A percentile compares a stretch with the other conserved stretches of the same genome.
These are phyloP conservation scores for Perodicticus potto DNA, from an alignment of 2,797 vertebrate species.

Conservation along the genomic window DNA sequence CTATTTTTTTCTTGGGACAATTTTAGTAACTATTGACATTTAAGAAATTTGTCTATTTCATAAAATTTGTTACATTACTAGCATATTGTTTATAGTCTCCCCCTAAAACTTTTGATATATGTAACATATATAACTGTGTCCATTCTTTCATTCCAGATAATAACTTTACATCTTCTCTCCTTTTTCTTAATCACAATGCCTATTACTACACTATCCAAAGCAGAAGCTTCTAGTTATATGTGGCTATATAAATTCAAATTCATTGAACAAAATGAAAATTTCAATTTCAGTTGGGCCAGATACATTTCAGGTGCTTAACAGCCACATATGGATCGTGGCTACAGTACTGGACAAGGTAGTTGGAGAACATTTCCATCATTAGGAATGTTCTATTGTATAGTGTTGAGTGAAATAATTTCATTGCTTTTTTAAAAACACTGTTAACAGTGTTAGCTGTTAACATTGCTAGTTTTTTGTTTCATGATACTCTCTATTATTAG, in stretches of 20 bases:
- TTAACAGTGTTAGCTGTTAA: too few species aligned
- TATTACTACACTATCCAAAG: background rate
- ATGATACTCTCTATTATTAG: background rate
- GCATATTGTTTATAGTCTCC: background rate
- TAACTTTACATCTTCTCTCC: conserved; percentile 21
- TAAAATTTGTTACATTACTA: background rate
- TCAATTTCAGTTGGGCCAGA: background rate
- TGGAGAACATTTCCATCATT: background rate
- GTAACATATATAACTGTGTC: background rate
- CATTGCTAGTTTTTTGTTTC: background rate
- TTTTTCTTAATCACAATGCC: conserved; percentile 29
- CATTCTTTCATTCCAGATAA: background rate
- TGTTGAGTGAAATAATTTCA: background rate
- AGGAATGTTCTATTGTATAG: background rate
- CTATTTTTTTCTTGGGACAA: conserved; percentile 21
- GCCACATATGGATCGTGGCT: background rate
- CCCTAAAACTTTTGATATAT: background rate
- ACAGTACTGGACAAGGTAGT: background rate
- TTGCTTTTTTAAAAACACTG: background rate
- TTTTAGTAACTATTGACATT: background rate
- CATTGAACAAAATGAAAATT: conserved; percentile 5
- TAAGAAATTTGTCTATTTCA: conserved; percentile 29
- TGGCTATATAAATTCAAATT: conserved; percentile 3
- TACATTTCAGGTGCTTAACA: background rate
- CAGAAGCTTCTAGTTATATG: background rate